Evolutionary conservation across 2,888 invertebrate genomes (phyloP).

Genomic region (Drosophila sordidula): DNA sequence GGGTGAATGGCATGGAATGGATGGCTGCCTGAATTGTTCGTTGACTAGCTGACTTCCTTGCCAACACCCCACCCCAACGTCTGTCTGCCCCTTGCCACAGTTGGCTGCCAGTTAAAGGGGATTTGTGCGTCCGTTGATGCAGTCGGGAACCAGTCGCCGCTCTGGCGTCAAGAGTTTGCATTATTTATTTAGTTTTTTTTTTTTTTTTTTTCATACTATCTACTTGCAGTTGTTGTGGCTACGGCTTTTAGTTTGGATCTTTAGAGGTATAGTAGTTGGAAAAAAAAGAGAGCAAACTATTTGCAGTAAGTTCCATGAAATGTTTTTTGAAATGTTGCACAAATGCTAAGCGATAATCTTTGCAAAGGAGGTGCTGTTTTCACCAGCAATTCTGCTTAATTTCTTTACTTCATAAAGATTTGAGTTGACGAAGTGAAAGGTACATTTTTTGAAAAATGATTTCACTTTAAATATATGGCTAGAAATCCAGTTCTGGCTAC

Average conservation of each 20-base stretch:
- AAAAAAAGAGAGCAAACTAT: conserved; percentile 21
- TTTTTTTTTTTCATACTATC: conserved; percentile 25
- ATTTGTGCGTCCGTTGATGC: conserved; percentile 31
- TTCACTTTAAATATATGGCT: no score
- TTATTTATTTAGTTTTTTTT: conserved; percentile 26
- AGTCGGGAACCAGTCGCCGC: conserved; percentile 26
- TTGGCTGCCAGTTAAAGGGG: conserved; percentile 9
- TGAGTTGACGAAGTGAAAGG: no score
- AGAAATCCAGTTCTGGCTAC: no score
- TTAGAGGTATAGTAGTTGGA: background rate
- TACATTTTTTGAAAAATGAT: no score
- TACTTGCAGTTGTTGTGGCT: conserved; percentile 24
- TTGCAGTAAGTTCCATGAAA: conserved; percentile 19
- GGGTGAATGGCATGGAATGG: conserved; percentile 25
- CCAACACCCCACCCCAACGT: conserved; percentile 1
- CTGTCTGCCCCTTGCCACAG: conserved; percentile 19
- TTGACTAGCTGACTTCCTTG: conserved; percentile 40
- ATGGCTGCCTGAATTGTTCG: conserved; percentile 39
- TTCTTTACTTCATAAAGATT: no score
- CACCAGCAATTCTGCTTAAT: no score
- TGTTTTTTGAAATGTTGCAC: background rate
- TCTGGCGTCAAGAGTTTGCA: conserved; percentile 40
- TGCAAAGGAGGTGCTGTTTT: no score
- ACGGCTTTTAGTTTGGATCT: conserved; percentile 11
- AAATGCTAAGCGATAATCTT: no score